These are phyloP conservation scores for Microvelia longipes DNA, from an alignment of 1,140 invertebrate genomes.

Conservation along the genomic window DNA sequence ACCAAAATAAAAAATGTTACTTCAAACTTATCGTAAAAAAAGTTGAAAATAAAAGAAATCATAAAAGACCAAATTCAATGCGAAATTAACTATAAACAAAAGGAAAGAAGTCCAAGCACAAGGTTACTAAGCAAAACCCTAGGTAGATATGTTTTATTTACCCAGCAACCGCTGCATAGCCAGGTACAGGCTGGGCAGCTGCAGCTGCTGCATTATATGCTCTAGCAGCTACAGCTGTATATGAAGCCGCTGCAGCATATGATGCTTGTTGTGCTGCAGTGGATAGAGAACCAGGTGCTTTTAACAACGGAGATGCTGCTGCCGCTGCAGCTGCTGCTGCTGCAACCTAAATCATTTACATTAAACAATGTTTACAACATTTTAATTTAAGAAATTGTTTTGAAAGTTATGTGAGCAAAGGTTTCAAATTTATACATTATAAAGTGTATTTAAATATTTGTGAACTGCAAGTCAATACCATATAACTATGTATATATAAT, in stretches of 20 bases:
- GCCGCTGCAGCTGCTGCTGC: constrained; percentile 39
- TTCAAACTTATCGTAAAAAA: too few relatives aligned
- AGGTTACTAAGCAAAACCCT: too few relatives aligned
- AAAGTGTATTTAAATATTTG: too few relatives aligned
- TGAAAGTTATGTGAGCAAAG: neutral
- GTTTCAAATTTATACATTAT: neutral
- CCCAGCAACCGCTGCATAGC: constrained; percentile 37
- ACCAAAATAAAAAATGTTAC: too few relatives aligned
- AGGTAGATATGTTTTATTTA: too few relatives aligned
- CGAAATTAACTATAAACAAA: too few relatives aligned
- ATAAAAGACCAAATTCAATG: too few relatives aligned
- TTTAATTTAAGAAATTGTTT: neutral
- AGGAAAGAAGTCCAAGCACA: too few relatives aligned
- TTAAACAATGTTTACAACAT: neutral
- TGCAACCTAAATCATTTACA: constrained; percentile 1
- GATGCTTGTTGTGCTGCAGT: constrained; percentile 49
- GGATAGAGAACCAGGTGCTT: constrained; percentile 44
- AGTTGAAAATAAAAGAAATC: too few relatives aligned
- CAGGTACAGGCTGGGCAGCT: constrained; percentile 44
- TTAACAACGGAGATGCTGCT: constrained; percentile 50
- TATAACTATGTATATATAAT: too few relatives aligned
- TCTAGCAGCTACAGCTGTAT: constrained; percentile 63
- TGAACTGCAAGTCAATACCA: too few relatives aligned
- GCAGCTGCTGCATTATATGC: constrained; percentile 50
- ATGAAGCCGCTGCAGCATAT: constrained; percentile 65